phyloP scores from a whole-genome alignment of 2,797 vertebrate genomes.

The Australoheros facetus region DNA sequence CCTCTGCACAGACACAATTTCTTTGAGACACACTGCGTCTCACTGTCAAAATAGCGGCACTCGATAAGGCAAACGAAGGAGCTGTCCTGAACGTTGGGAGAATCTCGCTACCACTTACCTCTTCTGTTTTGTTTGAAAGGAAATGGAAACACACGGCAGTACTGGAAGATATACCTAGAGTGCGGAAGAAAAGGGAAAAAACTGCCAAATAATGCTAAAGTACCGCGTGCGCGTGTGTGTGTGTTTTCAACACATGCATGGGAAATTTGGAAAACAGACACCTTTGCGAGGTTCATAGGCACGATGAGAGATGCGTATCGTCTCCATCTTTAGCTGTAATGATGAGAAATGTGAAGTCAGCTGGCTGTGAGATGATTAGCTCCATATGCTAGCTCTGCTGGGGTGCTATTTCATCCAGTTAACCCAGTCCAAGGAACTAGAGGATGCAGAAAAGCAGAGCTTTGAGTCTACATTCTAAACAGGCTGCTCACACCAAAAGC shows the following conservation, averaged over 20 bases:
- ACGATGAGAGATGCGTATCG: neutral
- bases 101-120: constrained; percentile 24
- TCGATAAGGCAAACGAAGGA: constrained; percentile 39
- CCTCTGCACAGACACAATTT: constrained; percentile 48
- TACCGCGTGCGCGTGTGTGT: no score
- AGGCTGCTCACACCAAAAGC: neutral
- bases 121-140: neutral
- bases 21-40: constrained; percentile 46
- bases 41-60: constrained; percentile 57
- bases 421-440: neutral
- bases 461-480: constrained; percentile 1
- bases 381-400: constrained; percentile 51
- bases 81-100: constrained; percentile 41
- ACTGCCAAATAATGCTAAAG: neutral
- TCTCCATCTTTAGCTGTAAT: constrained; percentile 39
- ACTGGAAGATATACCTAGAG: neutral
- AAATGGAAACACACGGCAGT: neutral
- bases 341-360: constrained; percentile 52
- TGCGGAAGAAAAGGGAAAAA: neutral
- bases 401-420: constrained; percentile 20
- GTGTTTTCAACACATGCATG: neutral
- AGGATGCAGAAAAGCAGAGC: neutral
- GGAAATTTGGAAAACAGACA: neutral
- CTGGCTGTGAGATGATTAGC: constrained; percentile 51
- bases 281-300: neutral